Evolutionary conservation across 2,888 invertebrate genomes (phyloP), one percentile per base, ranked within the genome.

Genomic region (Ceramica pisi): DNA sequence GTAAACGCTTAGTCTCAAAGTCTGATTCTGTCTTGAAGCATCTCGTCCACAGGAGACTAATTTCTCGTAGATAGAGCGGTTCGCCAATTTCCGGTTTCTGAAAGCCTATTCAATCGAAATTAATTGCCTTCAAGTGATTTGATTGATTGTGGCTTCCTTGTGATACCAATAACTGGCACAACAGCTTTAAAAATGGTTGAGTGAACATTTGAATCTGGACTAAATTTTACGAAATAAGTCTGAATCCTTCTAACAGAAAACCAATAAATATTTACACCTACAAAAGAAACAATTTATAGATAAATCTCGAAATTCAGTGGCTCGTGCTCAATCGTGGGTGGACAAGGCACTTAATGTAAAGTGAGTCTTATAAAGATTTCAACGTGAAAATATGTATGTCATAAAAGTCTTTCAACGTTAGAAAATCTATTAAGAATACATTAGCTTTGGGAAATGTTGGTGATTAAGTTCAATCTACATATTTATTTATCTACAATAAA

Each of bases 401-500:
- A 35, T 2, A 44, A 55, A 26, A 57, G 23, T 38, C 5, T 14
- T 35, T 21, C n/a, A 46, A 38, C 55, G 2, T 55, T 23, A 41
- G 12, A 31, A 23, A 55, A 19, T 59, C 8, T 26, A 10, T 35
- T n/a, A 60, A 61, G n/a, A 38, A 53, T 26, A 23, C 4, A n/a
- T 53, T 16, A 8, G 41, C 8, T 5, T 21, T 12, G 44, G 50
- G 38, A 77, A 44, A 21, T 51, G 48, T 53, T 79, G 48, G 21
- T 5, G 21, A 73, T n/a, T 21, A 14, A 21, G 16, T 57, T 60
- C 48, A 63, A 76, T 80, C 75, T 51, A 73, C 23, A 56, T 80
- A 66, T 76, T 70, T 78, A 71, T 76, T 41, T 74, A 67, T 55
- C 72, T 73, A 83, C 63, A 74, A 72, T 69, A 70, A 72, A 65